Evolutionary conservation across 1,140 invertebrate genomes (phyloP).

Genomic region (Pseudoatta argentina): DNA sequence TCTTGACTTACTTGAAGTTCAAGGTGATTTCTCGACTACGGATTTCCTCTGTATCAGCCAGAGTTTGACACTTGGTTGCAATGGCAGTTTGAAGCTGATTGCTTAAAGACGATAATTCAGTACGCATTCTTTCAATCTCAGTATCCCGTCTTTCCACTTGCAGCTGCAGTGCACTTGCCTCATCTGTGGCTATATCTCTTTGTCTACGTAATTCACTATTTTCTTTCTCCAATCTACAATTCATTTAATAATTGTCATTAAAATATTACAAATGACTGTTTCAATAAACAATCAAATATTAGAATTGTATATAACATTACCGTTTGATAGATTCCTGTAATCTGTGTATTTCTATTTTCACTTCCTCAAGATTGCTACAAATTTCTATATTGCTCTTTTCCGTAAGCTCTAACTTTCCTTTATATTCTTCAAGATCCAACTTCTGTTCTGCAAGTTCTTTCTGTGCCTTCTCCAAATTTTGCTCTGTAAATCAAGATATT

Average conservation of each 20-base stretch:
- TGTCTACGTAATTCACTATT: slow-evolving; percentile 87
- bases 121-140: slow-evolving; percentile 90
- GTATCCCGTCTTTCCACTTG: slow-evolving; percentile 90
- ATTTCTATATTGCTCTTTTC: slow-evolving; percentile 89
- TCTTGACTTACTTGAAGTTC: slow-evolving; percentile 88
- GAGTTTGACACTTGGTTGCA: slow-evolving; percentile 93
- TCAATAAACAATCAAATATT: too few species aligned
- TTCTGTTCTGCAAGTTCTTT: slow-evolving; percentile 87
- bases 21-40: slow-evolving; percentile 92
- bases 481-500: slow-evolving; percentile 84
- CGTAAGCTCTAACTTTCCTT: slow-evolving; percentile 88
- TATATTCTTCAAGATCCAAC: slow-evolving; percentile 88
- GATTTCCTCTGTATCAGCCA: slow-evolving; percentile 93
- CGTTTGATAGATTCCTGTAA: slow-evolving; percentile 87
- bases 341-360: slow-evolving; percentile 88
- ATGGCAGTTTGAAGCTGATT: slow-evolving; percentile 90
- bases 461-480: slow-evolving; percentile 88
- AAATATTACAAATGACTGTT: background rate
- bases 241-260: background rate
- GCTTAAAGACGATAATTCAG: slow-evolving; percentile 88
- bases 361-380: slow-evolving; percentile 88
- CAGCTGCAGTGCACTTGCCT: slow-evolving; percentile 90
- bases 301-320: slow-evolving; percentile 71
- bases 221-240: slow-evolving; percentile 87
- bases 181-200: slow-evolving; percentile 89